Percentiles rank a stretch among this genome's conserved stretches.
Conservation (phyloP, 2,888 invertebrate genomes). For the Pyrgus malvae region DNA sequence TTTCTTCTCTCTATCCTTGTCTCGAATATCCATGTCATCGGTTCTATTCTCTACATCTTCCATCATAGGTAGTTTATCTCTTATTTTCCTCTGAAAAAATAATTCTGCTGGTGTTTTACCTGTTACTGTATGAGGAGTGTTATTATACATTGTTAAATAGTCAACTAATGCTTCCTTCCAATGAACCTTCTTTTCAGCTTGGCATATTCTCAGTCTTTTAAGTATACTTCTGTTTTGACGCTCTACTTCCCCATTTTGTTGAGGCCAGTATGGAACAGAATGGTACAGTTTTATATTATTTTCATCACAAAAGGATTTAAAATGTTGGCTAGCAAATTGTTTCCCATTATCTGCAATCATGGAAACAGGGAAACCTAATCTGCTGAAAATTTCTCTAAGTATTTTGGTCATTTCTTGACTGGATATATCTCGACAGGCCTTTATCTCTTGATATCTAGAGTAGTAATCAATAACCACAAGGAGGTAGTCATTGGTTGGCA, state of each 20-base stretch:
- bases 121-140: neutral
- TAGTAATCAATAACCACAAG: neutral
- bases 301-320: neutral
- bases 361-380: neutral
- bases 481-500: neutral
- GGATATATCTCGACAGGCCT: neutral
- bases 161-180: neutral
- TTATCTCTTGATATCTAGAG: neutral
- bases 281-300: neutral
- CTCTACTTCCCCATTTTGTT: neutral
- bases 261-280: neutral
- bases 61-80: conserved; percentile 7
- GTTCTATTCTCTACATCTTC: neutral
- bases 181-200: neutral
- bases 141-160: neutral
- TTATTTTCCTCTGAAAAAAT: neutral
- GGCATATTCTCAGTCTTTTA: neutral
- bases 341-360: neutral
- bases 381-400: neutral
- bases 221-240: neutral
- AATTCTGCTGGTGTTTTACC: neutral
- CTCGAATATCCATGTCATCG: neutral
- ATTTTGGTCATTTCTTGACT: neutral
- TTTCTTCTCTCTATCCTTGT: too few relatives aligned
- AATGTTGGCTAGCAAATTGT: neutral